Evolutionary conservation across 2,797 vertebrate species (phyloP).

Genomic region (Iguana delicatissima): DNA sequence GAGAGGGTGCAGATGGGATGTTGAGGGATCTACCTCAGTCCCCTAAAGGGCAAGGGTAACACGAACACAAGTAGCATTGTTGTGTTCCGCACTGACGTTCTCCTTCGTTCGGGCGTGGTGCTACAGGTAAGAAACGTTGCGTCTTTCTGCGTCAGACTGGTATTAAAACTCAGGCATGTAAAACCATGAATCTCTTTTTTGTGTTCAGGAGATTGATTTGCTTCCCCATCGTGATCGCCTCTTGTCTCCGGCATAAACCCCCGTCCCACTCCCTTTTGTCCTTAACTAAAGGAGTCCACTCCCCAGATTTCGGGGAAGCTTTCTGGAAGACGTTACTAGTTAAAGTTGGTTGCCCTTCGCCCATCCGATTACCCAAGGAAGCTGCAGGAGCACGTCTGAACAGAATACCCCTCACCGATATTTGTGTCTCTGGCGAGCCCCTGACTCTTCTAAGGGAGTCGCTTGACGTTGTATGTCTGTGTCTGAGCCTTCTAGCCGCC

Average conservation of each 20-base stretch:
- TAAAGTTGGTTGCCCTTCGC: too few relatives aligned
- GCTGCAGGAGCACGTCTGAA: not conserved
- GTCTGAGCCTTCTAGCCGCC: too few relatives aligned
- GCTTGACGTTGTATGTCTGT: not conserved
- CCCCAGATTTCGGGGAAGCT: too few relatives aligned
- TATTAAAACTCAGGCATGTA: not conserved
- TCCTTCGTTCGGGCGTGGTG: too few relatives aligned
- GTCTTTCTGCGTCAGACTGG: not conserved
- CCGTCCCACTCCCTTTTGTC: not conserved
- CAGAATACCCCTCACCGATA: not conserved
- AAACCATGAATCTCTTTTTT: not conserved
- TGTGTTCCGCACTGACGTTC: too few relatives aligned
- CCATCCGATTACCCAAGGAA: not conserved
- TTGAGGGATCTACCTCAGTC: not conserved
- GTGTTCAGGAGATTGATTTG: not conserved
- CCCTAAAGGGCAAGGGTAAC: not conserved
- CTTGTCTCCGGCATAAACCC: not conserved
- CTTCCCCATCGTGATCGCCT: not conserved
- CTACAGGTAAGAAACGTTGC: too few relatives aligned
- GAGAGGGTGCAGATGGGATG: not conserved
- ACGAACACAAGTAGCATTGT: too few relatives aligned
- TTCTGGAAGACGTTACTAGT: not conserved
- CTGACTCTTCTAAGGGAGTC: not conserved
- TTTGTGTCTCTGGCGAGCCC: not conserved
- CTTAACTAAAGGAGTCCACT: not conserved